Evolutionary conservation across 2,888 invertebrate genomes (phyloP), one percentile per base, ranked within the genome.

Genomic region (Meta bourneti): DNA sequence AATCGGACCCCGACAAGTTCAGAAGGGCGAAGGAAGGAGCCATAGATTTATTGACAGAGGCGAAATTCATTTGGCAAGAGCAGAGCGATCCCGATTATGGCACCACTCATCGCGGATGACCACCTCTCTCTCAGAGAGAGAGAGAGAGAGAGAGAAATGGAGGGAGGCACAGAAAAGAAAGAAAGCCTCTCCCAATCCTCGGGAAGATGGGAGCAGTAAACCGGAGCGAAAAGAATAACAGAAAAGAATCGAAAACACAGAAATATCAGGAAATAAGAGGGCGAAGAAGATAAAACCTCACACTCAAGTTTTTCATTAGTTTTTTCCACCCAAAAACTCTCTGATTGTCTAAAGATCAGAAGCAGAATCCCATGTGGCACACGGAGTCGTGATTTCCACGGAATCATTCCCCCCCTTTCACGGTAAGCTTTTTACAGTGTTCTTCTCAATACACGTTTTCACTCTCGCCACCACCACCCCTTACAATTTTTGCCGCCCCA

Each of bases 301-400:
- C 91, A 84, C 89, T 92, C 91, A 88, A 92, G 84, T 84, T 91
- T 93, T 93, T 93, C 93, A 91, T 93, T 93, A 93, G 93, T 93
- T 93, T 91, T 93, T 93, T 91, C 78, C 80, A 51, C 61, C 75
- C 69, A 77, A 84, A 75, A 79, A 88, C 77, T 74, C 72, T 80
- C 80, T 89, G 93, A 89, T 91, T 88, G 93, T 85, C 93, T 91
- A 91, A 93, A 91, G 89, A 93, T 91, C 87, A 79, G 72, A 70
- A 16, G 75, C 34, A 20, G 51, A 51, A 75, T 48, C 84, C 90
- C 90, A 70, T 61, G 90, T 87, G 87, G 79, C 80, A 81, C 34
- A 48, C n/a, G 34, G 20, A 75, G 75, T 48, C 87, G 83, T 91
- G 91, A 91, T 91, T 91, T 87, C 84, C 75, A 78, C 49, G 52